A percentile compares a stretch with the other conserved stretches of the same genome.
These are phyloP conservation scores for Ciconia maguari DNA, from an alignment of 2,113 vertebrate genomes.

Conservation along the genomic window DNA sequence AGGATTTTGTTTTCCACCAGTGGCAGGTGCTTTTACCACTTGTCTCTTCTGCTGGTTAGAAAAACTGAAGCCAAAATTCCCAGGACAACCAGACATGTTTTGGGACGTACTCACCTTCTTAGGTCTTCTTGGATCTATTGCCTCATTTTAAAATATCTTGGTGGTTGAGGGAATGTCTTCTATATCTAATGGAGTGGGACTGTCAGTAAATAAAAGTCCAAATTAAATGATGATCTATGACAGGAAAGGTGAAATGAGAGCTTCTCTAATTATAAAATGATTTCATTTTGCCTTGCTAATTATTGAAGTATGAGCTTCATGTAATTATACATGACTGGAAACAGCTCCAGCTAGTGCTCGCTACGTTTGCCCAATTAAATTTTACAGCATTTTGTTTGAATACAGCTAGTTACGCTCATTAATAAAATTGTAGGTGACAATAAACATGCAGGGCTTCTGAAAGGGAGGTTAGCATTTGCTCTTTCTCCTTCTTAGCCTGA, in stretches of 20 bases:
- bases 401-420: not conserved
- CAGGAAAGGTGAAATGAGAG: constrained; percentile 24
- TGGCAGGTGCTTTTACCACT: not conserved
- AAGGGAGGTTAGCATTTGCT: not conserved
- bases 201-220: not conserved
- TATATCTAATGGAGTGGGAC: not conserved
- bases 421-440: constrained; percentile 8
- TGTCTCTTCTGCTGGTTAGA: not conserved
- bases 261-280: constrained; percentile 39
- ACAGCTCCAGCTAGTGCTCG: not conserved
- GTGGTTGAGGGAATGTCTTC: not conserved
- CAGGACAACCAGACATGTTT: not conserved
- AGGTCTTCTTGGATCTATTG: not conserved
- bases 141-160: not conserved
- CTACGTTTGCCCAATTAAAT: not conserved
- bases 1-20: not conserved
- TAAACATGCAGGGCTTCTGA: not conserved
- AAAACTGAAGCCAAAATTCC: not conserved
- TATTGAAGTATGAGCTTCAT: constrained; percentile 29
- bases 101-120: not conserved
- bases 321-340: constrained; percentile 48
- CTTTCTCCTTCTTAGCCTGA: not conserved
- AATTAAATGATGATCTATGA: constrained; percentile 7
- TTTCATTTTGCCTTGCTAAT: constrained; percentile 39
- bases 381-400: not conserved